Conservation (phyloP, 2,888 invertebrate species). For the Atethmia centrago region DNA sequence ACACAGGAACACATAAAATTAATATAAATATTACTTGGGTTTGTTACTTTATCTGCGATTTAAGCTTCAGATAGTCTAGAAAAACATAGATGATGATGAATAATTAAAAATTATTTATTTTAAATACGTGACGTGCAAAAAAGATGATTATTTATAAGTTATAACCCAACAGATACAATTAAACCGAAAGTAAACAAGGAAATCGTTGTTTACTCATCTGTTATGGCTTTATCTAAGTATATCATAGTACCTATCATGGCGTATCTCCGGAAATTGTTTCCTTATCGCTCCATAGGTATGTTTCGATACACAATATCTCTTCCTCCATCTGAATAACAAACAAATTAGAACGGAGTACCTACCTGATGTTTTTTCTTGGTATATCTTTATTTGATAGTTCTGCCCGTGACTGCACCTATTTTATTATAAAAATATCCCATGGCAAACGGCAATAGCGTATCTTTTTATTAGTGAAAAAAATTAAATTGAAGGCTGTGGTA, state of each 20-base stretch:
- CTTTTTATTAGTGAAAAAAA: too few species aligned
- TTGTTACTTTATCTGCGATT: neutral
- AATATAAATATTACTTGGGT: neutral
- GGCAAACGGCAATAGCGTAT: too few species aligned
- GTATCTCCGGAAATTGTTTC: constrained; percentile 54
- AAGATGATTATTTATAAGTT: neutral
- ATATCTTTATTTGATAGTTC: neutral
- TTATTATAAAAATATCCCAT: too few species aligned
- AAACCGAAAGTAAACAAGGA: constrained; percentile 33
- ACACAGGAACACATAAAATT: too few species aligned
- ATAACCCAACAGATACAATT: constrained; percentile 6
- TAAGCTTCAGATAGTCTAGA: neutral
- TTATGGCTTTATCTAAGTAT: constrained; percentile 44
- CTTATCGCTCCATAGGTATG: constrained; percentile 24
- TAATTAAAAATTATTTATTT: too few species aligned
- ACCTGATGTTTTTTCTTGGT: constrained; percentile 15
- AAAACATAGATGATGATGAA: neutral
- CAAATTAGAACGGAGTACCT: neutral
- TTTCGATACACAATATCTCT: constrained; percentile 36
- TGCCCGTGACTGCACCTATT: too few species aligned
- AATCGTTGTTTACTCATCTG: constrained; percentile 45
- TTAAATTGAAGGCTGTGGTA: too few species aligned
- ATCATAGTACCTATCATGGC: constrained; percentile 33
- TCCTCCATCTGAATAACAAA: constrained; percentile 35
- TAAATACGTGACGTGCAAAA: neutral